Evolutionary conservation across 2,113 vertebrate species (phyloP).

Genomic region (Rhea pennata): DNA sequence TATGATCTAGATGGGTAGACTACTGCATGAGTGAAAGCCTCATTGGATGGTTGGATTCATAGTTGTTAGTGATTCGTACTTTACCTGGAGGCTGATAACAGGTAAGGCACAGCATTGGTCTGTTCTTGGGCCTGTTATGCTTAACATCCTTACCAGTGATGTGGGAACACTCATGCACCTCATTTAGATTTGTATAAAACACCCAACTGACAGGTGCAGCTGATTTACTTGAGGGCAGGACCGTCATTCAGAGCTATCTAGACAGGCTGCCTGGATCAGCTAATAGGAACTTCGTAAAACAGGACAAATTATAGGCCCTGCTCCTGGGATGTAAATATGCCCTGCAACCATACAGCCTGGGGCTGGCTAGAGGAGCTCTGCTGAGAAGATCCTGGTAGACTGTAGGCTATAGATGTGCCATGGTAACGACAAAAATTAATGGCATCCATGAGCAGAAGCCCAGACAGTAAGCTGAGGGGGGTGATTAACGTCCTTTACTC

Average conservation of each 20-base stretch:
- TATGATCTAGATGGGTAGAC: not conserved
- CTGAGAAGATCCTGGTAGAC: not conserved
- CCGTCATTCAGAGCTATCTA: not conserved
- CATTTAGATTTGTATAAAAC: not conserved
- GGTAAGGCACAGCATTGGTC: not conserved
- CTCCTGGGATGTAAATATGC: not conserved
- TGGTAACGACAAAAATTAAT: not conserved
- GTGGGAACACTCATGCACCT: not conserved
- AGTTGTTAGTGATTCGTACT: not conserved
- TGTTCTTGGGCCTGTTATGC: not conserved
- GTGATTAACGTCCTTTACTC: not conserved
- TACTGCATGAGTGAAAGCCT: not conserved
- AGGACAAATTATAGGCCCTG: not conserved
- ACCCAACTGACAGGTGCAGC: not conserved
- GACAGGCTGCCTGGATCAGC: not conserved
- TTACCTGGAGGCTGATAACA: too few species aligned
- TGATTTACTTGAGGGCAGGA: not conserved
- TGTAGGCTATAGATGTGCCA: not conserved
- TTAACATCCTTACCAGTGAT: not conserved
- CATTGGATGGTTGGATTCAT: not conserved
- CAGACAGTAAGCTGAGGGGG: not conserved
- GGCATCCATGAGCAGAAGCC: not conserved
- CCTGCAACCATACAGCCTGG: not conserved
- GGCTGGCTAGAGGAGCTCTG: not conserved
- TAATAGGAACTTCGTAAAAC: not conserved